phyloP scores from a whole-genome alignment of 2,888 invertebrate genomes.

The Vanessa cardui region DNA sequence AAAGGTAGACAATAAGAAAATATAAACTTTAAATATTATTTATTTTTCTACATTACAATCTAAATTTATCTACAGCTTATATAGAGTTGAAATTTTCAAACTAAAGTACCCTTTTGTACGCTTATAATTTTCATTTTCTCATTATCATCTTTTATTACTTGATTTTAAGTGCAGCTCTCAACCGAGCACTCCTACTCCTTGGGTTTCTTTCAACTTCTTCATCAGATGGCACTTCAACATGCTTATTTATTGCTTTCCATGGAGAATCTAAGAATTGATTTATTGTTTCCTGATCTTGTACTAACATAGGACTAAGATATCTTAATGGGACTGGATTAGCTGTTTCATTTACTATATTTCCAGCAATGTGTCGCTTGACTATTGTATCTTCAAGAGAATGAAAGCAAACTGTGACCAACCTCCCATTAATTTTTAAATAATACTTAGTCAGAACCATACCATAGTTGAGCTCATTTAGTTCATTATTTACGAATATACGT shows the following conservation, averaged over 20 bases:
- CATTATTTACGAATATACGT: slow-evolving; percentile 97
- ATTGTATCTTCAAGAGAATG: slow-evolving; percentile 97
- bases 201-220: slow-evolving; percentile 91
- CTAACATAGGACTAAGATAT: slow-evolving; percentile 85
- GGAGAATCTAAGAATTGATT: slow-evolving; percentile 84
- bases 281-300: slow-evolving; percentile 84
- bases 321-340: slow-evolving; percentile 88
- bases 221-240: slow-evolving; percentile 88
- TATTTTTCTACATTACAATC: slow-evolving; percentile 4
- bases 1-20: neutral
- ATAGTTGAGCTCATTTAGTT: slow-evolving; percentile 96
- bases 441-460: slow-evolving; percentile 90
- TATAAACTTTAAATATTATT: neutral
- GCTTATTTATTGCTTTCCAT: slow-evolving; percentile 92
- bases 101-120: no score
- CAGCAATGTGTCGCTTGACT: slow-evolving; percentile 93
- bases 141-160: slow-evolving; percentile 58
- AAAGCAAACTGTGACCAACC: slow-evolving; percentile 92
- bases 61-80: neutral
- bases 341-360: slow-evolving; percentile 87
- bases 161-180: slow-evolving; percentile 91
- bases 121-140: no score
- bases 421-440: slow-evolving; percentile 90
- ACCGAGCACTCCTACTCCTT: slow-evolving; percentile 93
- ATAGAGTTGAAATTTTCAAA: neutral